Percentiles rank a stretch among this genome's conserved stretches.
Conservation (phyloP, 2,888 invertebrate species). For the Synergus japonicus region DNA sequence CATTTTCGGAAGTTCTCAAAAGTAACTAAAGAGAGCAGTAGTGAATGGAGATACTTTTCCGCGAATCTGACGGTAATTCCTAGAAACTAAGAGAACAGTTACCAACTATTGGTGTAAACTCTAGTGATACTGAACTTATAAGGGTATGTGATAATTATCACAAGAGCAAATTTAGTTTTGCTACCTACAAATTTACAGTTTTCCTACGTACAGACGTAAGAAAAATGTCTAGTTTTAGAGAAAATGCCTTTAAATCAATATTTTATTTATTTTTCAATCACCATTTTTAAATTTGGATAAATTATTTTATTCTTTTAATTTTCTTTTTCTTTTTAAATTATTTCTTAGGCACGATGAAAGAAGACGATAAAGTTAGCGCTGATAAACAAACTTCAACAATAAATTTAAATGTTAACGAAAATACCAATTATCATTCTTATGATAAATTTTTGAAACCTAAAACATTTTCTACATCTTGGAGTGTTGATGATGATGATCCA, state of each 20-base stretch:
- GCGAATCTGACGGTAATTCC: not conserved
- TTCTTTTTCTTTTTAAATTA: not conserved
- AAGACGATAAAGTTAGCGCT: not conserved
- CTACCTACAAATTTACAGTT: too few species aligned
- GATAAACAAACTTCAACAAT: not conserved
- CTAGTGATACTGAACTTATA: not conserved
- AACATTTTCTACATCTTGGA: not conserved
- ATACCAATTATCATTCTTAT: not conserved
- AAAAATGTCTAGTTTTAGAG: too few species aligned
- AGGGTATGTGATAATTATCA: too few species aligned
- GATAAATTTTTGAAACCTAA: not conserved
- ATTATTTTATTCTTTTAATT: not conserved
- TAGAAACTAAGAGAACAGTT: not conserved
- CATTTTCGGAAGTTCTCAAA: not conserved
- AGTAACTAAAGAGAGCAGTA: slow-evolving; percentile 6
- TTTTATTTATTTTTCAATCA: too few species aligned
- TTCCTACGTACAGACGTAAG: too few species aligned
- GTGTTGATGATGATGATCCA: slow-evolving; percentile 52
- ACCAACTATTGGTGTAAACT: slow-evolving; percentile 8
- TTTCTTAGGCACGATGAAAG: not conserved
- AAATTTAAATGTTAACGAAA: not conserved
- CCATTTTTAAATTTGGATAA: not conserved
- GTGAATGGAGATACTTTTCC: not conserved
- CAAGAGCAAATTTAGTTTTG: too few species aligned
- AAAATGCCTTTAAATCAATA: too few species aligned